Percentiles rank a stretch among this genome's conserved stretches.
Conservation (phyloP, 2,888 invertebrate species). For the Hirtodrosophila cameraria region DNA sequence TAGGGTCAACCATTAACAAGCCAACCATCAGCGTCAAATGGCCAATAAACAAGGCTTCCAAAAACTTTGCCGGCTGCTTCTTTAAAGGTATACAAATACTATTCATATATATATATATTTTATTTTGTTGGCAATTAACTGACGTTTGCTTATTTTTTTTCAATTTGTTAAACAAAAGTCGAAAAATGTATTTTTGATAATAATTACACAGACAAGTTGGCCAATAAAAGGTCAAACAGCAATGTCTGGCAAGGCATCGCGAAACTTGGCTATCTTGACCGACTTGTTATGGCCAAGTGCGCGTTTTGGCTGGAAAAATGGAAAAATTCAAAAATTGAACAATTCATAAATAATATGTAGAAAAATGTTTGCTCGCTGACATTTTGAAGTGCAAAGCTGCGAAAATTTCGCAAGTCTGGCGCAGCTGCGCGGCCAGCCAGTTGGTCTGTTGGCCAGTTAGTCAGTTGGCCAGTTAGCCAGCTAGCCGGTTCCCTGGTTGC, state of each 20-base stretch:
- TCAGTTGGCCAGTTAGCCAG: constrained; percentile 8
- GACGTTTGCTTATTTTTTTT: constrained; percentile 62
- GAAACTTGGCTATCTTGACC: constrained; percentile 64
- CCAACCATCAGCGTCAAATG: constrained; percentile 34
- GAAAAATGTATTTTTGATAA: constrained; percentile 69
- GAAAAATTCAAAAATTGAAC: constrained; percentile 48
- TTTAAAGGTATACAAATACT: constrained; percentile 11
- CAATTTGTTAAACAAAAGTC: constrained; percentile 69
- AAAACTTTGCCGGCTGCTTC: constrained; percentile 25
- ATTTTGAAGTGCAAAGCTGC: constrained; percentile 73
- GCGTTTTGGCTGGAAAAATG: constrained; percentile 30
- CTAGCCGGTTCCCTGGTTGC: constrained; percentile 10
- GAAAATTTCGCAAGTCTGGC: constrained; percentile 66
- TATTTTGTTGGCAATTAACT: constrained; percentile 51
- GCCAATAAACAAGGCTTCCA: constrained; percentile 54
- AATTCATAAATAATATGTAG: constrained; percentile 75
- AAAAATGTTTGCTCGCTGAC: constrained; percentile 70
- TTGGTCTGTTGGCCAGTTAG: constrained; percentile 8
- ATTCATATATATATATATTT: constrained; percentile 1
- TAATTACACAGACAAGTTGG: constrained; percentile 68
- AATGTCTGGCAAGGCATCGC: constrained; percentile 62
- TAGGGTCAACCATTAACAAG: constrained; percentile 69
- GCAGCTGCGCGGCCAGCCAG: constrained; percentile 47
- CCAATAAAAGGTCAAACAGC: constrained; percentile 73
- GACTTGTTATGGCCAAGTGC: constrained; percentile 81